Evolutionary conservation across 2,113 vertebrate species (phyloP), one percentile per base, ranked within the genome.

Genomic region (Pollachius pollachius): DNA sequence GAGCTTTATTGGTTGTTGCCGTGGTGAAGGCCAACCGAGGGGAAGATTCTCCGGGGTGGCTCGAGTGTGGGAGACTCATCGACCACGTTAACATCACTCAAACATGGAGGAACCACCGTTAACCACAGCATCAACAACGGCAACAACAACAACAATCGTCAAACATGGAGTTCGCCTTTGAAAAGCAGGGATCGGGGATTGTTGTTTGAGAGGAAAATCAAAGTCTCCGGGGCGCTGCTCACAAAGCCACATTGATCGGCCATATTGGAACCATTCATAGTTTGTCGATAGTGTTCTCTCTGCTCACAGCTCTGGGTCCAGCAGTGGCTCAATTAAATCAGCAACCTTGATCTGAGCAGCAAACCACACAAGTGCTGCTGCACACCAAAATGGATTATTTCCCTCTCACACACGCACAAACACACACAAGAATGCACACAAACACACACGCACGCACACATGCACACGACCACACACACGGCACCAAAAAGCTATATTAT

Each of bases 181-280:
- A 93, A 90, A 83, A 79, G 69, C 64, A 62, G 71, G 85, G 80
- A 88, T 87, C 81, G 81, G 59, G 78, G 84, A 85, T 87, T 89
- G 89, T 83, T 91, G 87, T 89, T 88, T 90, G 82, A 89, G 81
- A 81, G 81, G 68, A 85, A 90, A 89, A 91, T 92, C 88, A 89
- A 90, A 89, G 70, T 60, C 88, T 78, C 80, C 17, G 34, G 81
- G 79, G 90, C 87, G 54, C 75, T 62, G 79, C 81, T 84, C 81
- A 83, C 85, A 90, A 91, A 91, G 88, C 89, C 71, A 48, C 81
- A 90, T 91, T 67, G 90, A 92, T 79, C 63, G 71, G 69, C 83
- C 70, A 83, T 90, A 90, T 91, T 88, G 85, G 86, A 90, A 91
- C 88, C 79, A 89, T 90, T 91, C 88, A 92, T 92, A 88, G 89